Conservation (phyloP, 2,797 vertebrate species). For the Crypturellus tataupa region DNA sequence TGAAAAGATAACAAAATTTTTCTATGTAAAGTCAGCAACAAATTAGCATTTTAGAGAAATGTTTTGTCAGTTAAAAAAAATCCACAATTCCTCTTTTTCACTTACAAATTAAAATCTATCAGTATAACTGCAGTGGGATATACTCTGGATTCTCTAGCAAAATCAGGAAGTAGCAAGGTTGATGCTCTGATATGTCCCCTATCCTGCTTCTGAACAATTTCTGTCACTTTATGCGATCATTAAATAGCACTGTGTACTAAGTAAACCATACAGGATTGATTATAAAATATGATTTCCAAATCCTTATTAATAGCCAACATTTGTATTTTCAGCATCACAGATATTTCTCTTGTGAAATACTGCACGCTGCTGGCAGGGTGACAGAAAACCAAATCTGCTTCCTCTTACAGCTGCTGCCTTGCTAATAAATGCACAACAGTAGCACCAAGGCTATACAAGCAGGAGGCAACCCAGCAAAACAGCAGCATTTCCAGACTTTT, state of each 20-base stretch:
- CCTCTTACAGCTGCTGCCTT: slow-evolving; percentile 64
- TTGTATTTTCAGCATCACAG: not conserved
- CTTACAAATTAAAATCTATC: not conserved
- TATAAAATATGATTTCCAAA: not conserved
- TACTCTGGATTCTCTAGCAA: not conserved
- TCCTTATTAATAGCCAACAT: not conserved
- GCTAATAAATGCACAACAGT: slow-evolving; percentile 12
- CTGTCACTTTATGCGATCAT: not conserved
- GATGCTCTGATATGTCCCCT: rapidly evolving
- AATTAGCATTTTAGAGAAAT: not conserved
- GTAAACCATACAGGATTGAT: not conserved
- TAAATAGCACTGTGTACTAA: not conserved
- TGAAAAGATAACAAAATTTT: not conserved
- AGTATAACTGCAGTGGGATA: not conserved
- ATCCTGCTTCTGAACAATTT: not conserved
- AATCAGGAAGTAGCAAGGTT: not conserved
- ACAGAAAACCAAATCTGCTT: slow-evolving; percentile 53
- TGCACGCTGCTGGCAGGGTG: not conserved
- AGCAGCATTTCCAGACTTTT: not conserved
- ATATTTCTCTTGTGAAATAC: slow-evolving; percentile 1
- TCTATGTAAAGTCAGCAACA: not conserved
- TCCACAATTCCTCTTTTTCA: not conserved
- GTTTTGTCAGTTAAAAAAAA: not conserved
- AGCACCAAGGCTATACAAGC: not conserved
- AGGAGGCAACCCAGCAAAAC: not conserved